Evolutionary conservation across 2,888 invertebrate genomes (phyloP).

Genomic region (Marronus borbonicus): DNA sequence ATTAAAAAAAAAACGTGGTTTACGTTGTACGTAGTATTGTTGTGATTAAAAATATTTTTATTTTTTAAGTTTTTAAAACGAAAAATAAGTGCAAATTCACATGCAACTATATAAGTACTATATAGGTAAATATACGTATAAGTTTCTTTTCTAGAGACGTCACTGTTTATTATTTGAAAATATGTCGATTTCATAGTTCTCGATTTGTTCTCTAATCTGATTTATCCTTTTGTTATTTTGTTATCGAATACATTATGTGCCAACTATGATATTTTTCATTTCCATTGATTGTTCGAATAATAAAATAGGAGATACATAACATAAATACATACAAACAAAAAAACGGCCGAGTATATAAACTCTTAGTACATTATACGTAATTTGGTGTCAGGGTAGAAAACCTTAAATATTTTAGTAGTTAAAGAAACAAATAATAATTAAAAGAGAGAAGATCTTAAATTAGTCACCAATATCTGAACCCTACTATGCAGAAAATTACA

Average conservation of each 20-base stretch:
- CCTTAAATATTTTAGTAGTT: conserved; percentile 65
- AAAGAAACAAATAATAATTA: conserved; percentile 44
- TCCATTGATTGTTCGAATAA: conserved; percentile 46
- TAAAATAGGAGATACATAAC: conserved; percentile 48
- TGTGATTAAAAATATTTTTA: conserved; percentile 66
- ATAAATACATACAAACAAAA: conserved; percentile 51
- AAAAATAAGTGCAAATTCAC: conserved; percentile 54
- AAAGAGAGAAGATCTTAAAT: conserved; percentile 42
- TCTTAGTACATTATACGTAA: conserved; percentile 89
- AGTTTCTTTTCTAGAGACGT: conserved; percentile 45
- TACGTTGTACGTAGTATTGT: conserved; percentile 66
- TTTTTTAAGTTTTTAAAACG: conserved; percentile 61
- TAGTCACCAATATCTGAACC: conserved; percentile 33
- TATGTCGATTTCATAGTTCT: conserved; percentile 46
- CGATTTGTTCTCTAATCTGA: conserved; percentile 51
- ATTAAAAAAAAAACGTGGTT: conserved; percentile 49
- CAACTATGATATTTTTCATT: conserved; percentile 50
- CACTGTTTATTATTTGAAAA: conserved; percentile 55
- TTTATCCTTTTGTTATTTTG: conserved; percentile 46
- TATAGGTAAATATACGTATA: conserved; percentile 22
- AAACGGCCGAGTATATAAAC: conserved; percentile 73
- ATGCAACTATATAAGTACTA: conserved; percentile 50
- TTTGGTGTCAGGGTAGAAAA: conserved; percentile 88
- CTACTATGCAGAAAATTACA: conserved; percentile 28
- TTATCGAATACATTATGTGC: conserved; percentile 52